Evolutionary conservation across 2,113 vertebrate genomes (phyloP).

Genomic region (Pyxicephalus adspersus): DNA sequence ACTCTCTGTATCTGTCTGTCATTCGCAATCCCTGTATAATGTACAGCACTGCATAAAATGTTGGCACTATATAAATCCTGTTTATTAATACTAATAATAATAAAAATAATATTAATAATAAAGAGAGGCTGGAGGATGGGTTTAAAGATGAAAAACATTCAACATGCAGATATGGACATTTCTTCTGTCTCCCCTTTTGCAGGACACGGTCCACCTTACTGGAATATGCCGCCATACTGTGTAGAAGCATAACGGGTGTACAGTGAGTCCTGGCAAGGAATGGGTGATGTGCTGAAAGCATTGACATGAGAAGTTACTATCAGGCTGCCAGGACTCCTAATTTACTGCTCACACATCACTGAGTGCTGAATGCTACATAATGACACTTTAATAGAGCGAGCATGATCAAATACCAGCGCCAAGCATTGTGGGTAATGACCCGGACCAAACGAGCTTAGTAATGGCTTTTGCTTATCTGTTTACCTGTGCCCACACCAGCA

Average conservation of each 20-base stretch:
- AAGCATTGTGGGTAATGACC: constrained; percentile 66
- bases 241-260: not conserved
- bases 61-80: no score
- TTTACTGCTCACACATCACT: constrained; percentile 64
- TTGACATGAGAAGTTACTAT: constrained; percentile 46
- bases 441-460: constrained; percentile 63
- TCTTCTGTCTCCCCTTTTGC: no score
- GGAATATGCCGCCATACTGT: no score
- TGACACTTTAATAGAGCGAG: constrained; percentile 66
- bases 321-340: constrained; percentile 62
- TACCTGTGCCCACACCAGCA: constrained; percentile 62
- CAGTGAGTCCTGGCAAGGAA: not conserved
- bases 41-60: no score
- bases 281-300: constrained; percentile 9
- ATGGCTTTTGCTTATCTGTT: constrained; percentile 65
- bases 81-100: no score
- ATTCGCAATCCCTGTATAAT: no score
- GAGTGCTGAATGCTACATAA: constrained; percentile 64
- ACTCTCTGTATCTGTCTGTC: no score
- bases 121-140: no score
- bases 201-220: no score
- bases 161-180: no score
- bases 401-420: constrained; percentile 65
- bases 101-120: no score
- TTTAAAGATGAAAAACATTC: no score